Evolutionary conservation across 2,888 invertebrate genomes (phyloP), one percentile per base, ranked within the genome.

Genomic region (Salpingus planirostris): DNA sequence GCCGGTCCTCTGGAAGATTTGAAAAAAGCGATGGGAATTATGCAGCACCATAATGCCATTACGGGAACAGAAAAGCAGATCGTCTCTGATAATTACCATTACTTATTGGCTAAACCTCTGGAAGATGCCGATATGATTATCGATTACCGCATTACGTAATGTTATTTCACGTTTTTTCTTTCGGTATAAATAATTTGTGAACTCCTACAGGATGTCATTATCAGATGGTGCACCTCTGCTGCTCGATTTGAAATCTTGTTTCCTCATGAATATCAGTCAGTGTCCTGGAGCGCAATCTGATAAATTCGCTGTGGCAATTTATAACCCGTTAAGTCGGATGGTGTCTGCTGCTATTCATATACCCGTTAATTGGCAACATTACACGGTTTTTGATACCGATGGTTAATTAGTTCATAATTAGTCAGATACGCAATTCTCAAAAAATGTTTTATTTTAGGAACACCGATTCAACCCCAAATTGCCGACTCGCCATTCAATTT

Each of bases 41-140:
- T 87, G 79, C 93, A 95, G 58, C 95, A 96, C 57, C 95, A 96
- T 55, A 93, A 96, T 59, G 89, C 75, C 12, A 76, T 95, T 2
- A 88, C 89, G 0, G 89, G 89, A 4, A 89, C 89, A 0, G 88
- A 87, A 58, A 83, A 91, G 57, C 75, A 91, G 58, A 73, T 84
- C 59, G 85, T 98, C 0, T 85, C 95, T 0, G 60, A 77, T 28
- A 97, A 98, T 64, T 98, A 97, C 61, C 26, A 38, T 18, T 29
- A 21, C 1, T 8, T 29, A 1, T 22, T 35, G 2, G 14, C 25
- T 2, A 27, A 13, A 11, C 34, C 11, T 2, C 22, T 38, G 13
- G 11, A 25, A 13, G 24, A 21, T 3, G 23, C 29, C 5, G 18
- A 22, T 22, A 24, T 24, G n/a, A 22, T 11, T 3, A 30, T 26